Conservation (phyloP, 2,888 invertebrate genomes). For the Pheosia tremula region DNA sequence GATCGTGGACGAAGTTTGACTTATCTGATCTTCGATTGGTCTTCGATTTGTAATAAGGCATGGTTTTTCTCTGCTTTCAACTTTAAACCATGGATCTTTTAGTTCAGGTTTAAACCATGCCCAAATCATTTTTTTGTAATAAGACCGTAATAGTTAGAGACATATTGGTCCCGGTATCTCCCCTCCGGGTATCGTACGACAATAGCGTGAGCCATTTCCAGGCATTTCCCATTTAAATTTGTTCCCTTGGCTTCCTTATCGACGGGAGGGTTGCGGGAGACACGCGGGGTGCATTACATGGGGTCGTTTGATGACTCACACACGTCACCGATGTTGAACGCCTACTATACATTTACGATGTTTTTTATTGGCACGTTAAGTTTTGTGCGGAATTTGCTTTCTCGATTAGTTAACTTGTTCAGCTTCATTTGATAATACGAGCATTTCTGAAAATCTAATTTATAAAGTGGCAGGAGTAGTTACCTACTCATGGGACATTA, state of each 20-base stretch:
- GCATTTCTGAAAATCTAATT: background rate
- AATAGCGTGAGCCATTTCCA: constrained; percentile 80
- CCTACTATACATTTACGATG: constrained; percentile 7
- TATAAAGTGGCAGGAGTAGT: too few relatives aligned
- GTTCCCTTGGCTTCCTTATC: constrained; percentile 75
- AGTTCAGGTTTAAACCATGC: too few relatives aligned
- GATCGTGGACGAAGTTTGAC: too few relatives aligned
- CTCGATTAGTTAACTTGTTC: background rate
- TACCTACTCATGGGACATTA: too few relatives aligned
- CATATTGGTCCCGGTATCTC: constrained; percentile 67
- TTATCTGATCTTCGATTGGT: too few relatives aligned
- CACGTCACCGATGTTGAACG: constrained; percentile 23
- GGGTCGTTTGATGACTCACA: constrained; percentile 52
- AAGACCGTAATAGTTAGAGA: constrained; percentile 69
- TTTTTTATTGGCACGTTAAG: constrained; percentile 2
- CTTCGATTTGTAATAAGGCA: too few relatives aligned
- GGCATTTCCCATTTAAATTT: constrained; percentile 79
- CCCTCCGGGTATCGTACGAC: constrained; percentile 70
- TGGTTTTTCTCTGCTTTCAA: too few relatives aligned
- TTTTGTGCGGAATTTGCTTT: constrained; percentile 1
- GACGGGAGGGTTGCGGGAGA: constrained; percentile 53
- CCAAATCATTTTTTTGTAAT: too few relatives aligned
- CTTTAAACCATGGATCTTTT: too few relatives aligned
- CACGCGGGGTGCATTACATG: constrained; percentile 44
- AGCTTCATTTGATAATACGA: background rate